Base-by-base conservation (phyloP, 1,140 invertebrate species). In the Paralvinella palmiformis region DNA sequence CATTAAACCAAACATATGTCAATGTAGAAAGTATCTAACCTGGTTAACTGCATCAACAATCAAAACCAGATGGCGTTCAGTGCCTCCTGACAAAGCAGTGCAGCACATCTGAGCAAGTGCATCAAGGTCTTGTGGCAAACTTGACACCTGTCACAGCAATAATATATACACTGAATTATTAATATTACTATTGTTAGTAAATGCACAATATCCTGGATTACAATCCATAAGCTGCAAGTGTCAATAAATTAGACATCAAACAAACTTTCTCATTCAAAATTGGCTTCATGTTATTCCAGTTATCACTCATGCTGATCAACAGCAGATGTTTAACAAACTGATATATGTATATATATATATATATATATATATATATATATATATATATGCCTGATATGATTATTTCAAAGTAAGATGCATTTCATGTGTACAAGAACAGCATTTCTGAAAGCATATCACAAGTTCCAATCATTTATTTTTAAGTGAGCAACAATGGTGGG, bases 351-450 rank as follows among this genome's bases (percentile, higher is more conserved):
- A n/a, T n/a, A n/a, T n/a, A n/a, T n/a, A n/a, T n/a, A n/a, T 41
- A n/a, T 41, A 10, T 41, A 41, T 41, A n/a, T 41, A n/a, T 41
- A n/a, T 41, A 41, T 41, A 41, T n/a, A 10, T 41, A 41, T 41
- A 41, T 10, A 7, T 13, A 53, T 53, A 22, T 53, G 50, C 22
- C 13, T 27, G 10, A 53, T 10, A 15, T 53, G 7, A 53, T 53
- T n/a, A 53, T 27, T 15, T 15, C 13, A 10, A 10, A 15, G 17
- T 53, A 24, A 53, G 22, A 58, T 15, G 31, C 50, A 48, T 17
- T 52, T 62, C 29, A 66, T 62, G 35, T 73, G 59, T 31, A 52
- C 56, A 52, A 75, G 67, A 4, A 59, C 29, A 3, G n/a, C n/a
- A n/a, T n/a, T n/a, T n/a, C n/a, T n/a, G n/a, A n/a, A n/a, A n/a